Evolutionary conservation across 2,113 vertebrate species (phyloP).

Genomic region (Aptenodytes patagonicus): DNA sequence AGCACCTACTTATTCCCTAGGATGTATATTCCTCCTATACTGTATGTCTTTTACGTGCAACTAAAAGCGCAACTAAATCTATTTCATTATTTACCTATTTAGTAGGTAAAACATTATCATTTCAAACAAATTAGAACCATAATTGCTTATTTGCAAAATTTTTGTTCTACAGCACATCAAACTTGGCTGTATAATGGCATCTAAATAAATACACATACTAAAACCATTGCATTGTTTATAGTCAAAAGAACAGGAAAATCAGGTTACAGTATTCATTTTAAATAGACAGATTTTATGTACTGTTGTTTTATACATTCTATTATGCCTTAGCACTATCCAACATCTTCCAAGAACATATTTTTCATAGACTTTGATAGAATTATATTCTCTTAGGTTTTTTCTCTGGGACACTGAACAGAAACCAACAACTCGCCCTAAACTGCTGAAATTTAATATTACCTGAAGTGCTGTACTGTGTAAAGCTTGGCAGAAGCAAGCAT

Average conservation of each 20-base stretch:
- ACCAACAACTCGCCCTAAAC: not conserved
- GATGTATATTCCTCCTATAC: not conserved
- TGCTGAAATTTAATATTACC: not conserved
- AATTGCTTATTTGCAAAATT: not conserved
- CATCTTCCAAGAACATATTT: not conserved
- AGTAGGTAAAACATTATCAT: not conserved
- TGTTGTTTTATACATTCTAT: not conserved
- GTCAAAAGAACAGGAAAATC: not conserved
- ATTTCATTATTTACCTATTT: not conserved
- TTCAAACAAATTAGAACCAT: not conserved
- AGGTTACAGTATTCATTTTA: not conserved
- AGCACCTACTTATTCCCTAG: not conserved
- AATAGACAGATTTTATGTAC: not conserved
- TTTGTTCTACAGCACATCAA: not conserved
- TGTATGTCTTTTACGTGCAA: not conserved
- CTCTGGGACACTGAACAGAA: not conserved
- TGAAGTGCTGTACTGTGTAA: not conserved
- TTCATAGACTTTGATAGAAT: not conserved
- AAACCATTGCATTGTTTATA: not conserved
- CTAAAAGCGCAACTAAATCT: not conserved
- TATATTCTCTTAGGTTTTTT: not conserved
- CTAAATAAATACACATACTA: not conserved
- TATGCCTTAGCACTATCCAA: not conserved
- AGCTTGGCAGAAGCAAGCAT: not conserved
- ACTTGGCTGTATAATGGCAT: not conserved